A percentile compares a stretch with the other conserved stretches of the same genome.
Evolutionary conservation across 2,888 invertebrate species (phyloP).

Genomic region (Alloplasta piceator): DNA sequence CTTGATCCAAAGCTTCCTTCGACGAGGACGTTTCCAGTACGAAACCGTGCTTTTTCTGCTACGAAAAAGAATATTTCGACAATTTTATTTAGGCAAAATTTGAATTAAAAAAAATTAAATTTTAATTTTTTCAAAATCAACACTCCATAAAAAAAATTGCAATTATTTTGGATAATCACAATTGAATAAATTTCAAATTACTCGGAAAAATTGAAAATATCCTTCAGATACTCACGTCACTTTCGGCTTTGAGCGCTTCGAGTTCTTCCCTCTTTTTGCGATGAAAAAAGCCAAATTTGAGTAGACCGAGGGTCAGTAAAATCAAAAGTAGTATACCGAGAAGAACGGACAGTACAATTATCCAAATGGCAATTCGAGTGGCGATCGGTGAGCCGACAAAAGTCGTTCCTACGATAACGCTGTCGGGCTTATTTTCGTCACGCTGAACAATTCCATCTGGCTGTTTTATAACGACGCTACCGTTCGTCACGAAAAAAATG

Average conservation of each 20-base stretch:
- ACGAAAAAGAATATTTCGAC: constrained; percentile 8
- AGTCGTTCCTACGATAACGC: constrained; percentile 76
- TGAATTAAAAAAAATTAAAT: too few species aligned
- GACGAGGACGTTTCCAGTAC: constrained; percentile 67
- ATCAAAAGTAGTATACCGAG: constrained; percentile 76
- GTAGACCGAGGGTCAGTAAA: constrained; percentile 72
- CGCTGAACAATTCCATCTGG: constrained; percentile 74
- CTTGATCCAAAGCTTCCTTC: constrained; percentile 61
- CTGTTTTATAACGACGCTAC: constrained; percentile 73
- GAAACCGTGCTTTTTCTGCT: constrained; percentile 53
- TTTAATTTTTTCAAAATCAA: too few species aligned
- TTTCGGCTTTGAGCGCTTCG: constrained; percentile 76
- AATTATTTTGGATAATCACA: too few species aligned
- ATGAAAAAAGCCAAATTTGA: constrained; percentile 79
- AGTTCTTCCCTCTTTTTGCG: constrained; percentile 75
- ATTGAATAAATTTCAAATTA: too few species aligned
- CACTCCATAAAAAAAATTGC: too few species aligned
- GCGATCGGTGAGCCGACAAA: constrained; percentile 79
- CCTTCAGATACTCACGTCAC: constrained; percentile 66
- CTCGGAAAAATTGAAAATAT: background rate
- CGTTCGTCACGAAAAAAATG: constrained; percentile 79
- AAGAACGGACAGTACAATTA: constrained; percentile 75
- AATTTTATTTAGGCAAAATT: background rate
- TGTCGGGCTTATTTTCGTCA: constrained; percentile 72
- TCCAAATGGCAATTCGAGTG: constrained; percentile 74